A percentile compares a stretch with the other conserved stretches of the same genome.
These are phyloP conservation scores for Prionailurus bengalensis DNA, from an alignment of 2,113 vertebrate genomes.

Conservation along the genomic window DNA sequence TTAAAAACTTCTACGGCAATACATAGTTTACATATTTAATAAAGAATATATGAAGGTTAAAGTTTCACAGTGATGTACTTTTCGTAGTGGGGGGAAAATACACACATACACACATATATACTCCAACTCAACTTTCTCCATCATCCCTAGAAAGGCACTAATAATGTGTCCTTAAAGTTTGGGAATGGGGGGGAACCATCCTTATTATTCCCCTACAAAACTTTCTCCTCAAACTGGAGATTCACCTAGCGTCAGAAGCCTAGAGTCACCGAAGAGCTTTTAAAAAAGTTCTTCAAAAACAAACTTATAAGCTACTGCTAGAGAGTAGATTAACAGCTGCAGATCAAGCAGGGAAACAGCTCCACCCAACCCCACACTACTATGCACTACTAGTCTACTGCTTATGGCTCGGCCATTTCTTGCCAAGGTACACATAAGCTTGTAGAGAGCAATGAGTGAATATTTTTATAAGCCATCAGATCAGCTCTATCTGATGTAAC, in stretches of 20 bases:
- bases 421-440: background rate
- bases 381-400: background rate
- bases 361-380: background rate
- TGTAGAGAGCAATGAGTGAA: background rate
- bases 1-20: background rate
- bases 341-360: background rate
- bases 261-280: background rate
- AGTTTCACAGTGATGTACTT: background rate
- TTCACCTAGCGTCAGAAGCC: background rate
- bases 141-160: background rate
- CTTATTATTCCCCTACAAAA: background rate
- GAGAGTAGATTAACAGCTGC: background rate
- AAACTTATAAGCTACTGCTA: background rate
- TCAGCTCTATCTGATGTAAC: background rate
- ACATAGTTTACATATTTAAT: background rate
- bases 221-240: conserved; percentile 22
- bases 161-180: background rate
- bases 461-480: background rate
- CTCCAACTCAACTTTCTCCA: background rate
- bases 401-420: background rate
- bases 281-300: background rate
- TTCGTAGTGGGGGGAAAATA: background rate
- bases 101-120: background rate
- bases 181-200: background rate
- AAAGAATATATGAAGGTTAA: background rate